Percentiles rank a stretch among this genome's conserved stretches.
These are phyloP conservation scores for Acropora tenuis DNA, from an alignment of 64 coral and sea anemone species.

Conservation along the genomic window DNA sequence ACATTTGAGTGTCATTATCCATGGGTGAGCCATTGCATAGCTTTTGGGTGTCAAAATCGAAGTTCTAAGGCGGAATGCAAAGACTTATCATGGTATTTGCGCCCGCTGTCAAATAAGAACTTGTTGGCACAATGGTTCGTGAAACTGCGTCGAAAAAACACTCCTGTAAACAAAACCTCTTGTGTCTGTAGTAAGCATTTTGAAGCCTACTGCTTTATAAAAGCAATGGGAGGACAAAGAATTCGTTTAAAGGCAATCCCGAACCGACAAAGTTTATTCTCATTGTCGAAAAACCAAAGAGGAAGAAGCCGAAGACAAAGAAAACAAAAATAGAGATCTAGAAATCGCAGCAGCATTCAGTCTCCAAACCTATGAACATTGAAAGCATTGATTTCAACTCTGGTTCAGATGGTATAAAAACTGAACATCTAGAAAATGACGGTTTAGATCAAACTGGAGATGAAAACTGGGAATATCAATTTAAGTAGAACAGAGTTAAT, in stretches of 20 bases:
- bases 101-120: constrained; percentile 49
- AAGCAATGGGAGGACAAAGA: constrained; percentile 34
- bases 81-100: constrained; percentile 61
- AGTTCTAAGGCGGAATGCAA: constrained; percentile 34
- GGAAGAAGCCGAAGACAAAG: too few relatives aligned
- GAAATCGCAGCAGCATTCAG: constrained; percentile 44
- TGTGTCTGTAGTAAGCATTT: constrained; percentile 11
- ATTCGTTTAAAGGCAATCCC: constrained; percentile 54
- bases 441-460: not conserved
- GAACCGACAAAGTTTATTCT: not conserved
- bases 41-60: constrained; percentile 58
- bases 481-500: not conserved
- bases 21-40: constrained; percentile 74
- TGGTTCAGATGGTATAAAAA: not conserved
- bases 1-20: not conserved
- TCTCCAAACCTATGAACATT: constrained; percentile 28
- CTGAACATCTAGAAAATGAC: not conserved
- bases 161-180: constrained; percentile 66
- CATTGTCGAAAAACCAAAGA: too few relatives aligned
- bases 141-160: constrained; percentile 61
- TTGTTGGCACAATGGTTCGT: constrained; percentile 68
- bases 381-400: not conserved
- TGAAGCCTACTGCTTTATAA: too few relatives aligned
- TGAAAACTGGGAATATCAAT: too few relatives aligned
- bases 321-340: not conserved